These are phyloP conservation scores for Orchesella cincta DNA, from an alignment of 1,140 invertebrate genomes.

Conservation along the genomic window DNA sequence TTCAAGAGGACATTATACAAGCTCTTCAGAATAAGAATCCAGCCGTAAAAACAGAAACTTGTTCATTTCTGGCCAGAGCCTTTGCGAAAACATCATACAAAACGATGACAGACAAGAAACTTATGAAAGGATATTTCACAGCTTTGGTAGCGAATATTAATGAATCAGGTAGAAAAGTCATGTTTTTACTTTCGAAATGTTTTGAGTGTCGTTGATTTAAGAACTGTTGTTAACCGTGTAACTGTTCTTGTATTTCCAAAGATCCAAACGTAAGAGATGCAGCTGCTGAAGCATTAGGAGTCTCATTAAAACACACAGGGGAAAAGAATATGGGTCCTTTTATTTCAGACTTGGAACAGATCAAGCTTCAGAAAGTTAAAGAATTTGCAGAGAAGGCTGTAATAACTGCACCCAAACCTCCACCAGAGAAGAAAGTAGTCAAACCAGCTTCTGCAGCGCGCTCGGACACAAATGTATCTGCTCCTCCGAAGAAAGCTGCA, in stretches of 20 bases:
- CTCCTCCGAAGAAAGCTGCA: conserved; percentile 32
- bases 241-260: conserved; percentile 49
- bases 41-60: conserved; percentile 87
- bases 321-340: conserved; percentile 87
- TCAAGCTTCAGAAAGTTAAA: conserved; percentile 94
- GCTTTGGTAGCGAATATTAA: conserved; percentile 82
- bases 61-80: conserved; percentile 80
- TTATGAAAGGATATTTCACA: conserved; percentile 81
- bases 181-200: neutral
- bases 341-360: conserved; percentile 79
- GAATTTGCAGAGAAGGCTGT: conserved; percentile 91
- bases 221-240: neutral
- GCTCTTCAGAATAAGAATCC: conserved; percentile 95
- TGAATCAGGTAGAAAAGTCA: conserved; percentile 67
- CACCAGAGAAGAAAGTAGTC: conserved; percentile 40
- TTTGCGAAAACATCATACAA: conserved; percentile 71
- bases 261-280: conserved; percentile 83
- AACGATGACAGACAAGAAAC: conserved; percentile 83
- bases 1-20: conserved; percentile 80
- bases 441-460: conserved; percentile 55
- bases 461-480: conserved; percentile 26
- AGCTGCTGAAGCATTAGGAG: conserved; percentile 88
- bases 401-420: conserved; percentile 58
- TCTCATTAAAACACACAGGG: conserved; percentile 87
- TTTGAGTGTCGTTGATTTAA: neutral